phyloP scores from a whole-genome alignment of 2,888 invertebrate species.

The Leucania comma region DNA sequence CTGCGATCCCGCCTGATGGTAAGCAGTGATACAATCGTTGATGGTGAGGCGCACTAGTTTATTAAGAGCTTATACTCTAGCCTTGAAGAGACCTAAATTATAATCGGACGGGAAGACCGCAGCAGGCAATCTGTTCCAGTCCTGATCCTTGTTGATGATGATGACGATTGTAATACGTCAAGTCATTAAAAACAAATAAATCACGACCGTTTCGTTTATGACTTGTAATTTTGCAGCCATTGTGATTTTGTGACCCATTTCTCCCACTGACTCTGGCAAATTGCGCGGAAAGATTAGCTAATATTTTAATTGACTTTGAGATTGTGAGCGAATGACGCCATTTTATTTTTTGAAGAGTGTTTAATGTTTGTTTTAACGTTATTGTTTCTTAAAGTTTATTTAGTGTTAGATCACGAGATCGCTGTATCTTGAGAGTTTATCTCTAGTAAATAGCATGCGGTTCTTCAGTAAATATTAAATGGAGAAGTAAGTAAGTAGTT shows the following conservation, averaged over 20 bases:
- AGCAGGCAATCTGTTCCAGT: no score
- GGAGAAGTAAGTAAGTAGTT: background rate
- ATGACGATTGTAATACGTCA: no score
- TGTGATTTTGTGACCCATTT: slow-evolving; percentile 37
- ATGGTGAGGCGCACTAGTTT: no score
- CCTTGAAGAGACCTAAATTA: no score
- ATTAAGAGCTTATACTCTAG: no score
- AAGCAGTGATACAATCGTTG: no score
- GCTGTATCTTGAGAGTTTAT: no score
- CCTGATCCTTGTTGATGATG: no score
- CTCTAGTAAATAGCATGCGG: background rate
- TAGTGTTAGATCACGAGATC: background rate
- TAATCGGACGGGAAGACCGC: no score
- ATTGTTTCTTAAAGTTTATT: slow-evolving; percentile 4
- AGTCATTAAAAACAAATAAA: slow-evolving; percentile 12
- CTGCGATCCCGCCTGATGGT: no score
- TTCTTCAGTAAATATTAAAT: slow-evolving; percentile 9
- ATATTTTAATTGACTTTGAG: slow-evolving; percentile 34
- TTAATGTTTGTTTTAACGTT: slow-evolving; percentile 1
- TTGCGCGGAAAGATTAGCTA: slow-evolving; percentile 40
- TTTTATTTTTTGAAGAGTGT: slow-evolving; percentile 4
- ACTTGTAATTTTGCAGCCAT: slow-evolving; percentile 36
- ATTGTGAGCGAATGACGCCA: slow-evolving; percentile 27
- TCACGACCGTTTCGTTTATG: slow-evolving; percentile 11
- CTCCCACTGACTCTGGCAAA: slow-evolving; percentile 14